Base-by-base conservation (phyloP, 2,888 invertebrate genomes). In the Tenodera sinensis region DNA sequence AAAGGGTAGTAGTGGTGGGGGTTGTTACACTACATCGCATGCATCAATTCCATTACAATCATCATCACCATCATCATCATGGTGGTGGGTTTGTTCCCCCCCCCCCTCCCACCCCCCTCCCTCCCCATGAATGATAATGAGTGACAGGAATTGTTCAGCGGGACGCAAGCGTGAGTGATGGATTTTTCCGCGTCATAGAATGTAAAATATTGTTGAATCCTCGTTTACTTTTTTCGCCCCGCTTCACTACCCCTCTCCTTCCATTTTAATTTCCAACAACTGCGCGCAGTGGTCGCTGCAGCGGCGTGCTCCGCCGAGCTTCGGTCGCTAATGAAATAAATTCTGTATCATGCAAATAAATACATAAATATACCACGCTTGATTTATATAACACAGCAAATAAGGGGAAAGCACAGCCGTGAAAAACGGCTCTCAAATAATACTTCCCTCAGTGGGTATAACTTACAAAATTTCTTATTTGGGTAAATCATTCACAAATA, bases 11-110 rank as follows among this genome's bases (percentile, higher is more conserved):
- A 47, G 42, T 34, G 30, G 85, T 28, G 25, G 85, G 54, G 54
- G 54, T 20, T 71, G 85, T 89, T 89, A 89, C 89, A 89, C 87
- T 87, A 83, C 89, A 89, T 87, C 42, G 89, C 89, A 89, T 82
- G 87, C 89, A 88, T 89, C 89, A 88, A 88, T 88, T 88, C 89
- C 87, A 84, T 88, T 85, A 88, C 85, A 85, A 89, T 88, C 88
- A 88, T 89, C 89, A 83, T 83, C 83, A 84, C 9, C 84, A 84
- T 12, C 84, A 85, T 28, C n/a, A 85, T 85, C 85, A 85, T 47
- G 27, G 34, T 47, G 28, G 85, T 54, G 47, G 47, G 83, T 28
- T 83, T 83, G 83, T 27, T 28, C 27, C 28, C 28, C 28, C 28
- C 2, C 27, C 28, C 28, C 25, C 86, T 25, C 2, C 27, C 28